Percentiles rank a stretch among this genome's conserved stretches.
These are phyloP conservation scores for Microvelia longipes DNA, from an alignment of 1,140 invertebrate genomes.

Conservation along the genomic window DNA sequence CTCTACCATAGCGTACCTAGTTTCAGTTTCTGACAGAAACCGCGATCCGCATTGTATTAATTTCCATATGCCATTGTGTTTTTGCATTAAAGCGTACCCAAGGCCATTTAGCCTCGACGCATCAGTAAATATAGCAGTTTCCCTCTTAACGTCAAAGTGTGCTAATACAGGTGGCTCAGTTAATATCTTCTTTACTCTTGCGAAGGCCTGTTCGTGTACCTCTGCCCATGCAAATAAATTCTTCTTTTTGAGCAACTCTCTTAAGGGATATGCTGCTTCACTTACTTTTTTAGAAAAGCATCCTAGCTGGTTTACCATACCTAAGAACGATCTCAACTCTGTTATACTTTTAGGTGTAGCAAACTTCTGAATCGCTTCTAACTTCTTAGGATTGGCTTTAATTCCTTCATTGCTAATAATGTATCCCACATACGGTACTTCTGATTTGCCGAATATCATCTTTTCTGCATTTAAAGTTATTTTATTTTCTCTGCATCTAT, in stretches of 20 bases:
- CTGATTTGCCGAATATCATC: background rate
- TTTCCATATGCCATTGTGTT: background rate
- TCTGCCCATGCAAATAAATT: background rate
- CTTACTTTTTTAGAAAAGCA: background rate
- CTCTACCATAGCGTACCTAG: background rate
- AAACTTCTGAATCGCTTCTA: background rate
- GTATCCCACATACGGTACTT: background rate
- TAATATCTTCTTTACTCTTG: background rate
- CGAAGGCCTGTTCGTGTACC: background rate
- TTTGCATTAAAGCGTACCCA: background rate
- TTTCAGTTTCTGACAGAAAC: background rate
- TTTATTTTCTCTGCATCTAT: background rate
- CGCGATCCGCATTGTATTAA: background rate
- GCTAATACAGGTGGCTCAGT: background rate
- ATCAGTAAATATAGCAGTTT: background rate
- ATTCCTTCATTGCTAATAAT: background rate
- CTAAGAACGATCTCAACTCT: background rate
- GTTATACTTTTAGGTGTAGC: background rate
- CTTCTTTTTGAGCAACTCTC: background rate
- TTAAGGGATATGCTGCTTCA: background rate
- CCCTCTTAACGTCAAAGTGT: background rate
- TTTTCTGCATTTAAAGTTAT: background rate
- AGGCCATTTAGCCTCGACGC: background rate
- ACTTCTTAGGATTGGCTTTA: background rate
- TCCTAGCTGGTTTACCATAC: background rate